A percentile compares a stretch with the other conserved stretches of the same genome.
Conservation (phyloP, 2,113 vertebrate genomes). For the Sciurus niger region DNA sequence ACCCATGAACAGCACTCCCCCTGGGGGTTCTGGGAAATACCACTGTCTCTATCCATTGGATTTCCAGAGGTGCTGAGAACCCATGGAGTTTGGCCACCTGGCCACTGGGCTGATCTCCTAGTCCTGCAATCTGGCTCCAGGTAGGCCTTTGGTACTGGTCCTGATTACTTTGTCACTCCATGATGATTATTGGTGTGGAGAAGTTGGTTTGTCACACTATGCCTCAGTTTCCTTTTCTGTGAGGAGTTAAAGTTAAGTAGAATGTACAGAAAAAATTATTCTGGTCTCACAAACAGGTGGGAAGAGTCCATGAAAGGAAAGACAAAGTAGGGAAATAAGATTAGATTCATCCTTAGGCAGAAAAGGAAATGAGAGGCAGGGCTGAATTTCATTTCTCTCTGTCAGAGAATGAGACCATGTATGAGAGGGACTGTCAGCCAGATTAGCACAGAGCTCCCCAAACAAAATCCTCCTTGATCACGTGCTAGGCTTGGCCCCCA, state of each 20-base stretch:
- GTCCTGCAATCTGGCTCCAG: background rate
- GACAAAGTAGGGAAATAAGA: background rate
- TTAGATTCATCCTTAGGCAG: background rate
- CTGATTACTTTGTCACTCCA: background rate
- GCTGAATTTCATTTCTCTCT: background rate
- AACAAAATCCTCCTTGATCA: background rate
- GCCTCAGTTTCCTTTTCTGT: background rate
- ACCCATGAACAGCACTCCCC: rapidly evolving
- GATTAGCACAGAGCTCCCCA: background rate
- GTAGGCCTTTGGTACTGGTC: background rate
- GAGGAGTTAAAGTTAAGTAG: background rate
- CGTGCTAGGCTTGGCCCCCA: background rate
- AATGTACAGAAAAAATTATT: background rate
- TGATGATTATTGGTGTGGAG: background rate
- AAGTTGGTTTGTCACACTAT: background rate
- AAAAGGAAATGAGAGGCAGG: background rate
- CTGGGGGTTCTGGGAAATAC: background rate
- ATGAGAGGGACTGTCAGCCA: no score
- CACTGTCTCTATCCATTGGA: no score
- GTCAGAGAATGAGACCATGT: background rate
- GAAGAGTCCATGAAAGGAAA: background rate
- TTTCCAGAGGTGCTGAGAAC: background rate
- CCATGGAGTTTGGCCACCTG: background rate
- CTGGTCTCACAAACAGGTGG: background rate
- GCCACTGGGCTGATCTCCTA: background rate